Base-by-base conservation (phyloP, 37 sponge, comb jelly and placozoan species). In the Eunapius fragilis region DNA sequence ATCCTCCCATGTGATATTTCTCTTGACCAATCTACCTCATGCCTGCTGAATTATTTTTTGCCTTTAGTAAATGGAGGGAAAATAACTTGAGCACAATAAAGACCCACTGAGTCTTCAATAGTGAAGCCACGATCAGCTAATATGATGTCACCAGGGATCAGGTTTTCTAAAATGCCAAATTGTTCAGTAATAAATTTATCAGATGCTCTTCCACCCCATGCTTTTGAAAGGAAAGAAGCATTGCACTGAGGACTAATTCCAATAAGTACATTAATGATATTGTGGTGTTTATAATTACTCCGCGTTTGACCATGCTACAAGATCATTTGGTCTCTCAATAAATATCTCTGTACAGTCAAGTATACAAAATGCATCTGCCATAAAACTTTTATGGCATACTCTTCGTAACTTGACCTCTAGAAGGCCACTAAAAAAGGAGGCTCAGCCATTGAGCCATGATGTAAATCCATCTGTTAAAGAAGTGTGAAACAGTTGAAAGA, bases 131-230 rank as follows among this genome's bases (percentile, higher is more conserved):
- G 24, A 37, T 85, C 90, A 25, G 90, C 90, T 32, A 84, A 72
- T 34, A 89, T 72, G 22, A 67, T 27, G 45, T 84, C 90, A 74
- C 85, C 90, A 77, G 90, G 90, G 2, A 77, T 37, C 3, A 84
- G 69, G n/a, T 83, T 30, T 11, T 37, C 45, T 12, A 78, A 31
- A 28, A 79, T 32, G 25, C 90, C 90, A 89, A 80, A 89, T 25
- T 89, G 68, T 78, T 89, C 85, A 25, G 84, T 84, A 25, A 81
- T 28, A 68, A 74, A 33, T 47, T 68, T 75, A 48, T 88, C 88
- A n/a, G 83, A 88, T 22, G 45, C 79, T 30, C 88, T 25, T 19
- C 88, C 89, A 71, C 74, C 89, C 88, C 88, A 88, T 36, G 71
- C 82, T 50, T 82, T 74, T 31, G 90, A 89, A 49, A 84, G 35